Percentiles rank a stretch among this genome's conserved stretches.
phyloP scores from a whole-genome alignment of 2,797 vertebrate genomes.

The Enteromius argenteus region DNA sequence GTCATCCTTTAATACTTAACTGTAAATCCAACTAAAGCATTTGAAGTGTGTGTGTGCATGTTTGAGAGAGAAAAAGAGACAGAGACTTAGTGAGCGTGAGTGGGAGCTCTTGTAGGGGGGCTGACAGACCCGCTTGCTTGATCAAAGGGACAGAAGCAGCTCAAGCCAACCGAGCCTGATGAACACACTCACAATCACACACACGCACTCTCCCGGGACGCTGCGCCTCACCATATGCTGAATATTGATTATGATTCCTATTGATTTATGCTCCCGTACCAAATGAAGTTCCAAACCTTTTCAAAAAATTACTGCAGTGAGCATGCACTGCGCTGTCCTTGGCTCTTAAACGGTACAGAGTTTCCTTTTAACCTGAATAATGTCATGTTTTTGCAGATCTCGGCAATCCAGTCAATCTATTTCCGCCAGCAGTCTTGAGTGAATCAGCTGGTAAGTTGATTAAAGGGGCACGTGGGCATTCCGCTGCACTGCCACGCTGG shows the following conservation, averaged over 20 bases:
- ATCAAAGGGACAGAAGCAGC: constrained; percentile 54
- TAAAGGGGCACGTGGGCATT: constrained; percentile 40
- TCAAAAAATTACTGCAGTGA: constrained; percentile 41
- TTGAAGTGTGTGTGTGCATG: background rate
- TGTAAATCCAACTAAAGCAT: constrained; percentile 6
- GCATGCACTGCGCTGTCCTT: constrained; percentile 8
- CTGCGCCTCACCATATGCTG: constrained; percentile 72
- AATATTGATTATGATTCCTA: constrained; percentile 75
- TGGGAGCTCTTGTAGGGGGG: constrained; percentile 41
- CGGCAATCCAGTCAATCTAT: constrained; percentile 9
- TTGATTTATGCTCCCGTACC: constrained; percentile 61
- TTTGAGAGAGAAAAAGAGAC: background rate
- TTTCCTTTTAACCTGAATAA: constrained; percentile 40
- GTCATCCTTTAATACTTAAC: background rate
- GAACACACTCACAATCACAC: constrained; percentile 48
- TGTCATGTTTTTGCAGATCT: constrained; percentile 28
- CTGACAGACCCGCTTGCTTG: constrained; percentile 51
- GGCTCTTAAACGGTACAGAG: background rate
- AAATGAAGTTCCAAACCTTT: constrained; percentile 35
- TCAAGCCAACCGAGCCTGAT: constrained; percentile 29
- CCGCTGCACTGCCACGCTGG: constrained; percentile 10
- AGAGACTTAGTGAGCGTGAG: constrained; percentile 42
- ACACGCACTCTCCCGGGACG: constrained; percentile 61
- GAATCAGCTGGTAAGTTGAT: constrained; percentile 45
- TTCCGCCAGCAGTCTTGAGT: background rate